These are phyloP conservation scores for Electrona antarctica DNA, from an alignment of 2,113 vertebrate species.

Conservation along the genomic window DNA sequence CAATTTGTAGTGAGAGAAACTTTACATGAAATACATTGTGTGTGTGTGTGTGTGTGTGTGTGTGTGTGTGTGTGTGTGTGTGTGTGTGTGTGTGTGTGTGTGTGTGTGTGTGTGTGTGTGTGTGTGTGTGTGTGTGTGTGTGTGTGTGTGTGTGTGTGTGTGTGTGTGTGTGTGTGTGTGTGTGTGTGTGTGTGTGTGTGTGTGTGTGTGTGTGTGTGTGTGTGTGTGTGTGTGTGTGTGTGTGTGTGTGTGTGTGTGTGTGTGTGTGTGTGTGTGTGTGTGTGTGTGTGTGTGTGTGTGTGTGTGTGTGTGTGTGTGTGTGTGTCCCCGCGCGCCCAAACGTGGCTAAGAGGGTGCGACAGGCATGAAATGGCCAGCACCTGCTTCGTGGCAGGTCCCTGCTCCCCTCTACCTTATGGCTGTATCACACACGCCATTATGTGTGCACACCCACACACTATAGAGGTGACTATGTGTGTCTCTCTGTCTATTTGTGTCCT, in stretches of 20 bases:
- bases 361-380: slow-evolving; percentile 78
- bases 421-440: slow-evolving; percentile 47
- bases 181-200: slow-evolving; percentile 50
- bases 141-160: slow-evolving; percentile 49
- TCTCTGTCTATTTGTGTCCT: slow-evolving; percentile 32
- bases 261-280: slow-evolving; percentile 50
- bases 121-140: slow-evolving; percentile 52
- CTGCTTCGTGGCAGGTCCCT: slow-evolving; percentile 66
- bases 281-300: slow-evolving; percentile 51
- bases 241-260: slow-evolving; percentile 51
- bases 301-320: slow-evolving; percentile 50
- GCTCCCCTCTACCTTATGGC: slow-evolving; percentile 54
- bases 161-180: slow-evolving; percentile 54
- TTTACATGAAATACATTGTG: slow-evolving; percentile 8
- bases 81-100: slow-evolving; percentile 52
- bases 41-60: slow-evolving; percentile 37
- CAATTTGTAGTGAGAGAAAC: slow-evolving; percentile 7
- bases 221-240: slow-evolving; percentile 50
- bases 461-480: slow-evolving; percentile 36
- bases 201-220: slow-evolving; percentile 51
- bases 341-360: slow-evolving; percentile 68
- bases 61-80: slow-evolving; percentile 57
- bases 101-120: slow-evolving; percentile 49
- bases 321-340: too few relatives aligned
- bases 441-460: background rate